These are phyloP conservation scores for Odontamblyopus lacepedii DNA, from an alignment of 2,797 vertebrate species.

Conservation along the genomic window DNA sequence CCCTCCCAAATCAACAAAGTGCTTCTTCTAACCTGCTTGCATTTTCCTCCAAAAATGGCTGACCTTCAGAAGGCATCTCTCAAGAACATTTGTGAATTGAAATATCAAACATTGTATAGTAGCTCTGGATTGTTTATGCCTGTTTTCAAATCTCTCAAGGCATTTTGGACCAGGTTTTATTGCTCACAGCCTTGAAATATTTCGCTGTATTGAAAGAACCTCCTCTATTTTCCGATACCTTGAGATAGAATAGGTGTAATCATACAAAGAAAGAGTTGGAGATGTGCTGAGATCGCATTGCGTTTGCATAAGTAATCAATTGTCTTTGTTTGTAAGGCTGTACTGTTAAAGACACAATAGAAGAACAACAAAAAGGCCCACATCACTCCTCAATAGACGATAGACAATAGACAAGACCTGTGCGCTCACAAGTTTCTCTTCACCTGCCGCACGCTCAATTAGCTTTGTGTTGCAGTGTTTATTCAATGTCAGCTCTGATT, in stretches of 20 bases:
- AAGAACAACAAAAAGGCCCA: conserved; percentile 8
- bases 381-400: conserved; percentile 34
- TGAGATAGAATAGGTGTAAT: conserved; percentile 65
- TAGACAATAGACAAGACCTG: conserved; percentile 29
- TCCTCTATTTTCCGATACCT: conserved; percentile 15
- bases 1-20: conserved; percentile 44
- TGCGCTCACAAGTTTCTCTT: conserved; percentile 44
- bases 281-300: conserved; percentile 66
- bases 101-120: conserved; percentile 35
- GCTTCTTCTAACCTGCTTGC: conserved; percentile 30
- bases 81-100: conserved; percentile 34
- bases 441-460: conserved; percentile 66
- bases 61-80: conserved; percentile 28
- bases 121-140: conserved; percentile 28
- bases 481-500: conserved; percentile 70
- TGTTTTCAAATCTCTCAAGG: conserved; percentile 3
- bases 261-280: conserved; percentile 46
- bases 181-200: conserved; percentile 43
- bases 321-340: conserved; percentile 62
- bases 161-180: conserved; percentile 26
- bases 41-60: conserved; percentile 20
- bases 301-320: conserved; percentile 62
- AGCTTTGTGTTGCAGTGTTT: conserved; percentile 62
- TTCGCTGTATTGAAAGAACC: conserved; percentile 43
- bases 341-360: conserved; percentile 9